Evolutionary conservation across 2,888 invertebrate species (phyloP).

Genomic region (Hypolimnas misippus): DNA sequence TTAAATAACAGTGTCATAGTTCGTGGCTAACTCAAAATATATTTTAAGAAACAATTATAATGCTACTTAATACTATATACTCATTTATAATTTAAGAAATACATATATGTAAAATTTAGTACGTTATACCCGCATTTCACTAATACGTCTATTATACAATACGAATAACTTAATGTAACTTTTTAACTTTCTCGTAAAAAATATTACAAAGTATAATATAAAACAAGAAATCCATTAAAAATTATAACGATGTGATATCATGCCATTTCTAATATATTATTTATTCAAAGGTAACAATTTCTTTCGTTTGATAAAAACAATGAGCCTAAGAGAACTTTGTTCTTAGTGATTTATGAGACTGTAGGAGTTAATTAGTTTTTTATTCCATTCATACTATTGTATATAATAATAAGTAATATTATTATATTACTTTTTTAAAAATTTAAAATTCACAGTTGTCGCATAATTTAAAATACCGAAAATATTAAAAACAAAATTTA

Average conservation of each 20-base stretch:
- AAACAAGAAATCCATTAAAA: background rate
- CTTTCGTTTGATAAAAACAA: background rate
- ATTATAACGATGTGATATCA: background rate
- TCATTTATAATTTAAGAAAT: too few species aligned
- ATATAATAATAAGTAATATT: too few species aligned
- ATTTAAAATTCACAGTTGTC: too few species aligned
- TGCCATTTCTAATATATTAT: background rate
- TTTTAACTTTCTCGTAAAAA: background rate
- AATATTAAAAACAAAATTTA: too few species aligned
- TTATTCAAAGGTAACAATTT: background rate
- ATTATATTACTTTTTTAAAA: too few species aligned
- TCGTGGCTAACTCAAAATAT: too few species aligned
- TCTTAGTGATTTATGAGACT: constrained; percentile 8
- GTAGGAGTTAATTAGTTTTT: background rate
- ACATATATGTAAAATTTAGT: too few species aligned
- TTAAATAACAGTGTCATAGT: too few species aligned
- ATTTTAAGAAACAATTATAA: too few species aligned
- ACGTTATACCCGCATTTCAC: too few species aligned
- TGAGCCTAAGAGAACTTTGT: background rate
- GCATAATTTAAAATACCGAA: too few species aligned
- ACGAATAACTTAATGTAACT: background rate
- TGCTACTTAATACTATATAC: too few species aligned
- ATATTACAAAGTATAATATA: background rate
- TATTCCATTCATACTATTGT: background rate
- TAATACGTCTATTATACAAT: background rate